These are phyloP conservation scores for Heliconius congener DNA, from an alignment of 1,140 invertebrate species.

Conservation along the genomic window DNA sequence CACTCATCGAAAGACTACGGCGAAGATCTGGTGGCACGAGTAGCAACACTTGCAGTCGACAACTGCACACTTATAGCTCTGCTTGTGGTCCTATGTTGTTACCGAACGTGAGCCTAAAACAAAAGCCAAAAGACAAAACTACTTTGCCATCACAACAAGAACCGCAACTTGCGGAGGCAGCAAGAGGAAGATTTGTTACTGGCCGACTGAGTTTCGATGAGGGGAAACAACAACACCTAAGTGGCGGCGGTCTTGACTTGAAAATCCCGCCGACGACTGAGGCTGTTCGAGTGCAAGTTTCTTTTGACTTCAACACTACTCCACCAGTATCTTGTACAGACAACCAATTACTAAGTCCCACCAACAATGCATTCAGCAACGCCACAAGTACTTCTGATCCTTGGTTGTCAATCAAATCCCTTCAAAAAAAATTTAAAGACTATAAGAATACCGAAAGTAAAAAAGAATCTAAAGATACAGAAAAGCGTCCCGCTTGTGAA, in stretches of 20 bases:
- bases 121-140: background rate
- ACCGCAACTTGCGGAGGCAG: background rate
- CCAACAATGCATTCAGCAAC: background rate
- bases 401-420: background rate
- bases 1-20: conserved; percentile 18
- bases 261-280: background rate
- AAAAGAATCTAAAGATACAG: background rate
- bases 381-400: background rate
- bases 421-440: background rate
- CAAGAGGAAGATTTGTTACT: background rate
- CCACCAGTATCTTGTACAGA: background rate
- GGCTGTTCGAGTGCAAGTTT: background rate
- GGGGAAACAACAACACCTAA: background rate
- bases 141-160: background rate
- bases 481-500: background rate
- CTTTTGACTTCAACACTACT: background rate
- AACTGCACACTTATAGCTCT: background rate
- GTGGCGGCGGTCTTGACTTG: background rate
- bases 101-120: background rate
- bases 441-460: background rate
- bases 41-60: conserved; percentile 13
- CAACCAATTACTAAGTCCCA: background rate
- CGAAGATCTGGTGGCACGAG: conserved; percentile 9
- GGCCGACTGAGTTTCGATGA: background rate
- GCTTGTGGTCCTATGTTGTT: background rate